phyloP scores from a whole-genome alignment of 2,888 invertebrate genomes.

The Cantharis lateralis region DNA sequence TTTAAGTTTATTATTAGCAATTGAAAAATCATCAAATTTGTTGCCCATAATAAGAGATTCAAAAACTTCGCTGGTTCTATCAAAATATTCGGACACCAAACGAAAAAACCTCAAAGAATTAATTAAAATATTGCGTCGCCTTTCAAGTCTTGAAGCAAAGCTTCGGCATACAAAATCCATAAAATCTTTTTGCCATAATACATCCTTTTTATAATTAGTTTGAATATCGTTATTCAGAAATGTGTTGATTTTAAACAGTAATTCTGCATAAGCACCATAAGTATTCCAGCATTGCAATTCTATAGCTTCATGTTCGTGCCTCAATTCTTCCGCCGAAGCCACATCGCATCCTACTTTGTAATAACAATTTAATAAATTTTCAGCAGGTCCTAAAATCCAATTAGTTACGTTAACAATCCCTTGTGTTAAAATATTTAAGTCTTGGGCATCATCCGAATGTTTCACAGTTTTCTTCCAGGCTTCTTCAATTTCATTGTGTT shows the following conservation, averaged over 20 bases:
- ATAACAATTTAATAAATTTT: constrained; percentile 71
- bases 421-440: constrained; percentile 64
- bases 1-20: constrained; percentile 61
- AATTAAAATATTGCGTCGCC: constrained; percentile 73
- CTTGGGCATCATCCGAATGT: constrained; percentile 64
- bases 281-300: constrained; percentile 79
- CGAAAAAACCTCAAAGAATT: constrained; percentile 78
- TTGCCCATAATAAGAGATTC: constrained; percentile 69
- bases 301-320: constrained; percentile 74
- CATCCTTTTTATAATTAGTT: constrained; percentile 60
- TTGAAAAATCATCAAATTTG: constrained; percentile 62
- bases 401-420: constrained; percentile 73
- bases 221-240: constrained; percentile 57
- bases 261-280: constrained; percentile 77
- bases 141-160: constrained; percentile 75
- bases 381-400: constrained; percentile 79
- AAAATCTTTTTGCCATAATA: constrained; percentile 75
- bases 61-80: constrained; percentile 69
- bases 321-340: constrained; percentile 71
- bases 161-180: constrained; percentile 82
- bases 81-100: constrained; percentile 74
- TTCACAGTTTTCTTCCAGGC: constrained; percentile 66
- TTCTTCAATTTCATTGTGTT: constrained; percentile 64
- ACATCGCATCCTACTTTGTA: constrained; percentile 75
- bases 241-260: constrained; percentile 72